A percentile compares a stretch with the other conserved stretches of the same genome.
Conservation (phyloP, 2,797 vertebrate genomes). For the Anolis apletophallus region DNA sequence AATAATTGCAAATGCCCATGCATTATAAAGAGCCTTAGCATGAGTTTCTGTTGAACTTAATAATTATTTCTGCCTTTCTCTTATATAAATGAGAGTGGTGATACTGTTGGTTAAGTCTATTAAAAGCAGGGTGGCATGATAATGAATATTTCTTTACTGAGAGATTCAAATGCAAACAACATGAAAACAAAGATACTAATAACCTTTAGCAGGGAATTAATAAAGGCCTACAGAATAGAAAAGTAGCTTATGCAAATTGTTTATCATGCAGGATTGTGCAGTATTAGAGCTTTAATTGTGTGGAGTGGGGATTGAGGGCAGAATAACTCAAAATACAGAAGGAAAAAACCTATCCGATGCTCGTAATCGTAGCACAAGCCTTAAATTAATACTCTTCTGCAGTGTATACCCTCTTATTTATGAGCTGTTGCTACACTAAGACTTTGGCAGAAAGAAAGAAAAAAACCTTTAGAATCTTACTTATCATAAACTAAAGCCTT, state of each 20-base stretch:
- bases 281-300: conserved; percentile 28
- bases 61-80: conserved; percentile 25
- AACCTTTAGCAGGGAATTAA: conserved; percentile 39
- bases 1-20: conserved; percentile 19
- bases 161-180: conserved; percentile 19
- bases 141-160: conserved; percentile 31
- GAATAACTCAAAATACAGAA: conserved; percentile 4
- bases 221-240: conserved; percentile 29
- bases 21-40: neutral
- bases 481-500: conserved; percentile 12
- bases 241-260: conserved; percentile 46
- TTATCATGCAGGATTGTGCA: conserved; percentile 32
- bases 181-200: conserved; percentile 21
- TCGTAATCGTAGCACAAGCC: conserved; percentile 32
- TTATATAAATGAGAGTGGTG: conserved; percentile 7
- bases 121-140: neutral
- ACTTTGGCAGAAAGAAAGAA: neutral
- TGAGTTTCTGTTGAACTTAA: conserved; percentile 20
- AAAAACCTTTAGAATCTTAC: conserved; percentile 13
- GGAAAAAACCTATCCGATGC: neutral
- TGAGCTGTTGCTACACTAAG: conserved; percentile 9
- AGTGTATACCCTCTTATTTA: conserved; percentile 16
- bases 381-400: conserved; percentile 31
- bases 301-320: conserved; percentile 13
- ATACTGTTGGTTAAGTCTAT: conserved; percentile 11